Percentiles rank a stretch among this genome's conserved stretches.
Evolutionary conservation across 2,797 vertebrate species (phyloP).

Genomic region (Coracias cyanogaster): DNA sequence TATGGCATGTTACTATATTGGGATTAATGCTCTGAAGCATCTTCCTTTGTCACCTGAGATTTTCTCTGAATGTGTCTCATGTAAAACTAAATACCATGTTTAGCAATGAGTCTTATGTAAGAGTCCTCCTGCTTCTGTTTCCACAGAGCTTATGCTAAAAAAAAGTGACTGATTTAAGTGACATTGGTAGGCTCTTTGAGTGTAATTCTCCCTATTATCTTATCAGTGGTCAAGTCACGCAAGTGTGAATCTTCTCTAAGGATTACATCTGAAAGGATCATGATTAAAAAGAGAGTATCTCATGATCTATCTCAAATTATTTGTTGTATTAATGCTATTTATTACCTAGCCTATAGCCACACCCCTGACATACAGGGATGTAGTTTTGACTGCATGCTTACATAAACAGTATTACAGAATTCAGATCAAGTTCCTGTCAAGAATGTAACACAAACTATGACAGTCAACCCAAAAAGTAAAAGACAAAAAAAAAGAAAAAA

Average conservation of each 20-base stretch:
- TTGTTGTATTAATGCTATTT: conserved; percentile 9
- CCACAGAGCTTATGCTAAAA: conserved; percentile 44
- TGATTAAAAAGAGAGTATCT: conserved; percentile 12
- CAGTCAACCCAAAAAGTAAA: conserved; percentile 27
- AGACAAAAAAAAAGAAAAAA: background rate
- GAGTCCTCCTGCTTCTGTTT: conserved; percentile 8
- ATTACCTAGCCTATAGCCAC: background rate
- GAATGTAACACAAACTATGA: background rate
- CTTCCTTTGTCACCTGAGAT: conserved; percentile 74
- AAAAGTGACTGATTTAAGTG: conserved; percentile 28
- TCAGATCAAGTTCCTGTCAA: background rate
- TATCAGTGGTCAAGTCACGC: conserved; percentile 1
- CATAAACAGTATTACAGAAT: background rate
- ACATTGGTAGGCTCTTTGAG: conserved; percentile 27
- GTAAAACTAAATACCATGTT: conserved; percentile 53
- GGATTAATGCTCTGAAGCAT: conserved; percentile 74
- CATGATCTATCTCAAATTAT: background rate
- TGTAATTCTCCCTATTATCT: conserved; percentile 41
- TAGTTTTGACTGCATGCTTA: background rate
- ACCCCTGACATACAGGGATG: background rate
- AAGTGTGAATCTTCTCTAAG: background rate
- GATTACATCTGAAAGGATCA: conserved; percentile 19
- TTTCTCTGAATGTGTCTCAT: conserved; percentile 65
- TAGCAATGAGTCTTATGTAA: conserved; percentile 44
- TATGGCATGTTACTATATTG: conserved; percentile 74